Evolutionary conservation across 1,140 invertebrate species (phyloP).

Genomic region (Brachionus paranguensis): DNA sequence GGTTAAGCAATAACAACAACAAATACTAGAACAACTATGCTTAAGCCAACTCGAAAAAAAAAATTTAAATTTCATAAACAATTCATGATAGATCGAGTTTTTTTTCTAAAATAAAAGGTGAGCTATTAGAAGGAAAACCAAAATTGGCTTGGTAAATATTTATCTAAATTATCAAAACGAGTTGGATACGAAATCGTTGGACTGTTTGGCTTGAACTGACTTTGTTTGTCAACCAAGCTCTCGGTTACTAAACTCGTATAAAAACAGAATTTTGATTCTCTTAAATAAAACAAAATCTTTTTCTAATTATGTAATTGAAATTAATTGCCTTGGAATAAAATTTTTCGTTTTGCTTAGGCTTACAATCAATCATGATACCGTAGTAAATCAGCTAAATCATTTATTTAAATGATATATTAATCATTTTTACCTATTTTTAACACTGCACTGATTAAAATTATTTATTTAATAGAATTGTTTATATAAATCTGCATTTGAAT

Average conservation of each 20-base stretch:
- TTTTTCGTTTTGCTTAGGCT: not conserved
- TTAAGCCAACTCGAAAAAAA: not conserved
- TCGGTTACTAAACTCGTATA: not conserved
- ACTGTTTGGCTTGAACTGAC: not conserved
- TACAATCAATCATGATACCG: not conserved
- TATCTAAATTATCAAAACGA: slow-evolving; percentile 20
- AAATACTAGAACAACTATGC: not conserved
- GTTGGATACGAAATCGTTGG: not conserved
- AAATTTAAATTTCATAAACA: not conserved
- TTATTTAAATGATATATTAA: not conserved
- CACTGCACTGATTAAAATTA: not conserved
- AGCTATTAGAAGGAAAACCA: not conserved
- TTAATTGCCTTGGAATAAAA: not conserved
- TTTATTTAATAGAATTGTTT: not conserved
- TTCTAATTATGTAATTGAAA: slow-evolving; percentile 8
- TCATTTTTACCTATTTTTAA: not conserved
- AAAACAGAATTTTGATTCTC: not conserved
- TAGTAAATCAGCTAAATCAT: not conserved
- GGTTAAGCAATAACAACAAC: slow-evolving; percentile 23
- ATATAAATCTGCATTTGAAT: not conserved
- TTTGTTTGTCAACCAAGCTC: not conserved
- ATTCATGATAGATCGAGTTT: not conserved
- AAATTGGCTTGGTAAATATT: slow-evolving; percentile 9
- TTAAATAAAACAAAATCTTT: not conserved
- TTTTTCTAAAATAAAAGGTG: not conserved